These are phyloP conservation scores for Sebastes diploproa DNA, from an alignment of 2,797 vertebrate genomes.

Conservation along the genomic window DNA sequence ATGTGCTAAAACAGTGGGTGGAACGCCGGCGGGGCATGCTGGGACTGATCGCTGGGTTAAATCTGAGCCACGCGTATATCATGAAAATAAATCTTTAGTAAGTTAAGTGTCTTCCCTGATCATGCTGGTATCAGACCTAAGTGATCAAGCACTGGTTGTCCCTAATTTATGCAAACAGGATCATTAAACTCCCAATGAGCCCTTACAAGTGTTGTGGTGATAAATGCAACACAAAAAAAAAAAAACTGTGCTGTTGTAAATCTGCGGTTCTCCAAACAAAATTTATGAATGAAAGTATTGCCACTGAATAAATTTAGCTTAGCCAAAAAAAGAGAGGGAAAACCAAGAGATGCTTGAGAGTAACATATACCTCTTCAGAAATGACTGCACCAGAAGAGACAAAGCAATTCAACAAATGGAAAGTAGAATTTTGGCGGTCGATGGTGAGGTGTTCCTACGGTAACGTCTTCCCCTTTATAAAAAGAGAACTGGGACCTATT, in stretches of 20 bases:
- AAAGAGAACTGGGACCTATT: conserved; percentile 65
- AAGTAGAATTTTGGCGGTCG: conserved; percentile 27
- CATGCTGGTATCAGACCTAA: conserved; percentile 32
- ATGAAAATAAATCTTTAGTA: conserved; percentile 17
- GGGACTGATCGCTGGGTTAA: not conserved
- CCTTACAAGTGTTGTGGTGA: conserved; percentile 27
- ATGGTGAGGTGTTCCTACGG: conserved; percentile 30
- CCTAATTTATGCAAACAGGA: conserved; percentile 45
- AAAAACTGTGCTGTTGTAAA: conserved; percentile 14
- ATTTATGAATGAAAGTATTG: conserved; percentile 3
- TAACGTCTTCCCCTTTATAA: conserved; percentile 43
- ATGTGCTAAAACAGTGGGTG: not conserved
- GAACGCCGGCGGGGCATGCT: not conserved
- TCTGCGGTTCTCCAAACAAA: conserved; percentile 5
- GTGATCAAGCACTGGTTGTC: conserved; percentile 27
- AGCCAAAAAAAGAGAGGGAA: not conserved
- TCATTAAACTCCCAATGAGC: conserved; percentile 59
- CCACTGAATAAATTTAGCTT: not conserved
- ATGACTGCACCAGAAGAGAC: not conserved
- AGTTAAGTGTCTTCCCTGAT: conserved; percentile 18
- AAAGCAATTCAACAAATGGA: conserved; percentile 36
- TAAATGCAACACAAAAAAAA: conserved; percentile 14
- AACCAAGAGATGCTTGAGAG: not conserved
- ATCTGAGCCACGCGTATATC: conserved; percentile 9
- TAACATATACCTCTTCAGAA: not conserved